These are phyloP conservation scores for Montipora cactus DNA, from an alignment of 64 coral and sea anemone genomes.

Conservation along the genomic window DNA sequence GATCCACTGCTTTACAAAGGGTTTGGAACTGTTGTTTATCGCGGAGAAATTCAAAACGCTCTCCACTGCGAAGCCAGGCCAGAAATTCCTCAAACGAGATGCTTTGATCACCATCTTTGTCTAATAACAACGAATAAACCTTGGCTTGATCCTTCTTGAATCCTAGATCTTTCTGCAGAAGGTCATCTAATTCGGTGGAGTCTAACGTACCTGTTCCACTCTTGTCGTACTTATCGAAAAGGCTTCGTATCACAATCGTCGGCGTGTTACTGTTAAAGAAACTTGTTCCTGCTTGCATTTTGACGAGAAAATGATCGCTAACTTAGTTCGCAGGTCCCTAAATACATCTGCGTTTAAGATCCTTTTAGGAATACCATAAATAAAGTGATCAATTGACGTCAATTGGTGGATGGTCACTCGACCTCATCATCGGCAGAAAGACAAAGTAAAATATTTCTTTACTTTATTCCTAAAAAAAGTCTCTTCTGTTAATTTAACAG, in stretches of 20 bases:
- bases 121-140: constrained; percentile 31
- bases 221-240: constrained; percentile 62
- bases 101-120: constrained; percentile 66
- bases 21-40: constrained; percentile 22
- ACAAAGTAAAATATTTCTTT: neutral
- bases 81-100: constrained; percentile 59
- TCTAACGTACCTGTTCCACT: constrained; percentile 26
- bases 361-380: neutral
- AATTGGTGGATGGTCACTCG: neutral
- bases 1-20: constrained; percentile 65
- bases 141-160: constrained; percentile 55
- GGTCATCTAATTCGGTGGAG: constrained; percentile 9
- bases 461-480: neutral
- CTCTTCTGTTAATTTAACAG: neutral
- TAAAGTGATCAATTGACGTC: neutral
- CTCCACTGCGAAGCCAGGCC: constrained; percentile 58
- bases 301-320: neutral
- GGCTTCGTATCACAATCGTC: constrained; percentile 48
- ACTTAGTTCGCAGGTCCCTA: neutral
- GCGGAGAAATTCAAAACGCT: constrained; percentile 31
- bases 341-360: neutral
- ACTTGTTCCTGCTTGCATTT: constrained; percentile 60
- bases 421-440: neutral
- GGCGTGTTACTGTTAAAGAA: constrained; percentile 36
- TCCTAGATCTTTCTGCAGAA: constrained; percentile 53